Evolutionary conservation across 2,888 invertebrate genomes (phyloP).

Genomic region (Alviniconcha strummeri): DNA sequence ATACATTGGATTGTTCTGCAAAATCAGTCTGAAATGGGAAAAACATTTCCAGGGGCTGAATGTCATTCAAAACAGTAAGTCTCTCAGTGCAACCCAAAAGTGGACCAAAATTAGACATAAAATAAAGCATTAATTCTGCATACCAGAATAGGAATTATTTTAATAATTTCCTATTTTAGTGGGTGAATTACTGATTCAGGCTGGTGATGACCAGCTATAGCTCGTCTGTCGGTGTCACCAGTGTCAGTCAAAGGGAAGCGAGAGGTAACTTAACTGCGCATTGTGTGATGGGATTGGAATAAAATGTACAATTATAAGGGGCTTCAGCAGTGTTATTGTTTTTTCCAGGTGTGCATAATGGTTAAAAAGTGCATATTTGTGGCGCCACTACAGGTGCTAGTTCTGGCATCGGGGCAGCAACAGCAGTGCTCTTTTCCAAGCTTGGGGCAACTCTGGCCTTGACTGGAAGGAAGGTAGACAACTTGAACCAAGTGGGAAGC

Average conservation of each 20-base stretch:
- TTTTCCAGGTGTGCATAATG: background rate
- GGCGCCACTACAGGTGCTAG: slow-evolving; percentile 63
- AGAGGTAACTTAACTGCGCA: background rate
- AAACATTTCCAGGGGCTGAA: no score
- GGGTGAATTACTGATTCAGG: no score
- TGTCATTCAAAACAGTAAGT: no score
- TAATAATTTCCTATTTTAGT: no score
- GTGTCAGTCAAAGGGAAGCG: background rate
- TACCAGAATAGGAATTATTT: no score
- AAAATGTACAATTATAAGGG: no score
- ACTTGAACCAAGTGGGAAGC: slow-evolving; percentile 59
- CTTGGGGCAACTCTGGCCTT: slow-evolving; percentile 68
- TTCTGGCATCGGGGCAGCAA: slow-evolving; percentile 72
- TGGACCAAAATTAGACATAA: no score
- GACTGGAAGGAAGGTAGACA: slow-evolving; percentile 69
- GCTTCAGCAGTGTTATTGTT: background rate
- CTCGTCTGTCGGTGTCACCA: background rate
- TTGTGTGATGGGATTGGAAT: background rate
- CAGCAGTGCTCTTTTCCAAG: slow-evolving; percentile 68
- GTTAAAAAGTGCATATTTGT: background rate
- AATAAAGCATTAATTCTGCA: no score
- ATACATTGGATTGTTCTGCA: no score
- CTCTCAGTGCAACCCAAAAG: no score
- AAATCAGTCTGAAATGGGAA: no score
- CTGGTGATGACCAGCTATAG: no score